phyloP scores from a whole-genome alignment of 1,140 invertebrate species.

The Lordiphosa stackelbergi region DNA sequence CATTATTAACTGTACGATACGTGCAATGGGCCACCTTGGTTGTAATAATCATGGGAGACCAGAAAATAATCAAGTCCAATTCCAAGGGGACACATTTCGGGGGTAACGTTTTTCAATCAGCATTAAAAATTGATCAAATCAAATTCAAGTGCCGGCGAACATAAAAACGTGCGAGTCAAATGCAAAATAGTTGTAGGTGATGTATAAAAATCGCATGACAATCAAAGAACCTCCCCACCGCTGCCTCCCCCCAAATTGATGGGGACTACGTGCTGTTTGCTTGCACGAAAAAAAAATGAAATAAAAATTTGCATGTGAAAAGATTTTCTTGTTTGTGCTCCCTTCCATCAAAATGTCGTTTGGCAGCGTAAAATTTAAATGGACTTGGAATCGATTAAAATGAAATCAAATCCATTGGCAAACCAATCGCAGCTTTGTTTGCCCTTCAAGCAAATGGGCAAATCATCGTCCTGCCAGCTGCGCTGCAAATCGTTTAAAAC shows the following conservation, averaged over 20 bases:
- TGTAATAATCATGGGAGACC: slow-evolving; percentile 43
- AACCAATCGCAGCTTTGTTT: slow-evolving; percentile 70
- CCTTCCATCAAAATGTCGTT: slow-evolving; percentile 51
- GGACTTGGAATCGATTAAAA: slow-evolving; percentile 67
- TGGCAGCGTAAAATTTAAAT: slow-evolving; percentile 25
- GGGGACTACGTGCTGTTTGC: slow-evolving; percentile 58
- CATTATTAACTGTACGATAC: slow-evolving; percentile 58
- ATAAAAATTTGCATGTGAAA: slow-evolving; percentile 69
- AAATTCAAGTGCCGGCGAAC: slow-evolving; percentile 54
- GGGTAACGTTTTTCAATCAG: slow-evolving; percentile 71
- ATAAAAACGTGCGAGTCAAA: slow-evolving; percentile 42
- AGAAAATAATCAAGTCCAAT: slow-evolving; percentile 29
- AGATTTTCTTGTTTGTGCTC: slow-evolving; percentile 30
- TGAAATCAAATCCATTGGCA: slow-evolving; percentile 64
- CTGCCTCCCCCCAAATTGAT: slow-evolving; percentile 30
- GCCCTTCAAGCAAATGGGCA: slow-evolving; percentile 38
- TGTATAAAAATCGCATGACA: slow-evolving; percentile 68
- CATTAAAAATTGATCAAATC: slow-evolving; percentile 75
- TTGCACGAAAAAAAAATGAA: background rate
- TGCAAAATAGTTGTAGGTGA: slow-evolving; percentile 44
- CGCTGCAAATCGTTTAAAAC: slow-evolving; percentile 48
- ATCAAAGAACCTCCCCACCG: slow-evolving; percentile 38
- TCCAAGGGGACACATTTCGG: slow-evolving; percentile 61
- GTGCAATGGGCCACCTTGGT: slow-evolving; percentile 68
- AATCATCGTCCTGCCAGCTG: slow-evolving; percentile 52